Percentiles rank a stretch among this genome's conserved stretches.
phyloP scores from a whole-genome alignment of 2,797 vertebrate species.

The Distichodus sexfasciatus region DNA sequence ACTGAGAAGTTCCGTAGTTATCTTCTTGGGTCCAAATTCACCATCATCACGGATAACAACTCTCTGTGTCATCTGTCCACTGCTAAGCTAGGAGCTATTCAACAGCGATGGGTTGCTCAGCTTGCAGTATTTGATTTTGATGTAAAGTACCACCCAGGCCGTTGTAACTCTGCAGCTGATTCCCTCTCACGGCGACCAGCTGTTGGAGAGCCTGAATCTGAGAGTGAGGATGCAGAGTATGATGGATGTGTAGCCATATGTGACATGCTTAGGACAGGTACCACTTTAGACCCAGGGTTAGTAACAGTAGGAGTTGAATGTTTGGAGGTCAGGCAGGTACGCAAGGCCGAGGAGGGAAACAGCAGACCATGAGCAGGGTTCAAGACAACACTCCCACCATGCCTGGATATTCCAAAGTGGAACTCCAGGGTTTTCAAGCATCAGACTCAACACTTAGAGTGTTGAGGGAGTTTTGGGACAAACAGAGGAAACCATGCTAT shows the following conservation, averaged over 20 bases:
- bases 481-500: background rate
- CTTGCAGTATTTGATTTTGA: constrained; percentile 22
- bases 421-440: background rate
- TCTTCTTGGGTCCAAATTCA: background rate
- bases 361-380: background rate
- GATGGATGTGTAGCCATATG: constrained; percentile 17
- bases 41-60: constrained; percentile 12
- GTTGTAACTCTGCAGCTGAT: background rate
- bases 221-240: background rate
- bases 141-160: background rate
- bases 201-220: background rate
- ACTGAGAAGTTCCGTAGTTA: background rate
- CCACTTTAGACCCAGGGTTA: background rate
- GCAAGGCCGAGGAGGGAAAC: background rate
- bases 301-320: background rate
- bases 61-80: constrained; percentile 4
- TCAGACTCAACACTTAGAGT: background rate
- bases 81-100: background rate
- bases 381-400: background rate
- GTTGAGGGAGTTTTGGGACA: background rate
- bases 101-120: constrained; percentile 3
- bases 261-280: background rate
- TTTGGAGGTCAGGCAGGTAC: background rate
- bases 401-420: background rate
- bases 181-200: background rate